Percentiles rank a stretch among this genome's conserved stretches.
phyloP scores from a whole-genome alignment of 2,797 vertebrate genomes.

The Todus mexicanus region DNA sequence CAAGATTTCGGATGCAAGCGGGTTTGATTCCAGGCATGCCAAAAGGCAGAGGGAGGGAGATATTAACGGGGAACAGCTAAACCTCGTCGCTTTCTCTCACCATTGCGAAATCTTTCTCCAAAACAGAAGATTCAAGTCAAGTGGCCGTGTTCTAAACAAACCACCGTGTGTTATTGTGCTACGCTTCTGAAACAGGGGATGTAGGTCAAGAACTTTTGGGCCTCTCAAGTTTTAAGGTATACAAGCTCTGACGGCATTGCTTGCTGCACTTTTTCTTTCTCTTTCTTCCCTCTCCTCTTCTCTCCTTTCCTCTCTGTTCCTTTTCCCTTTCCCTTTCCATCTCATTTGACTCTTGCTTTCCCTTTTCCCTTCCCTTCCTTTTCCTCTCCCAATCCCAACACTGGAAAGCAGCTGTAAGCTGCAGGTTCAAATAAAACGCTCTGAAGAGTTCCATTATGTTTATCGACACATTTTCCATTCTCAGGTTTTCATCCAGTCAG shows the following conservation, averaged over 20 bases:
- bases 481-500: not conserved
- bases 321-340: not conserved
- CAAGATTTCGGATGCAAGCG: constrained; percentile 7
- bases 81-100: constrained; percentile 12
- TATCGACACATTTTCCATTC: not conserved
- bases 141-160: constrained; percentile 57
- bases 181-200: not conserved
- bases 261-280: not conserved
- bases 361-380: not conserved
- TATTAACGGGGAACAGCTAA: not conserved
- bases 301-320: not conserved
- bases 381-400: not conserved
- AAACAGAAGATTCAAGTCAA: constrained; percentile 41
- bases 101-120: constrained; percentile 47
- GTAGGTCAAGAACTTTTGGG: constrained; percentile 31
- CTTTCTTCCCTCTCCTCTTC: not conserved
- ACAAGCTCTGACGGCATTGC: not conserved
- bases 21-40: not conserved
- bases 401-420: not conserved
- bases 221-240: constrained; percentile 33
- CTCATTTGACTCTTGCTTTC: not conserved
- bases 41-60: constrained; percentile 20
- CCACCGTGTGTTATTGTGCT: not conserved
- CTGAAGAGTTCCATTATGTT: not conserved
- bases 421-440: not conserved